Conservation (phyloP, 2,888 invertebrate species). For the Synergus laeviventris region DNA sequence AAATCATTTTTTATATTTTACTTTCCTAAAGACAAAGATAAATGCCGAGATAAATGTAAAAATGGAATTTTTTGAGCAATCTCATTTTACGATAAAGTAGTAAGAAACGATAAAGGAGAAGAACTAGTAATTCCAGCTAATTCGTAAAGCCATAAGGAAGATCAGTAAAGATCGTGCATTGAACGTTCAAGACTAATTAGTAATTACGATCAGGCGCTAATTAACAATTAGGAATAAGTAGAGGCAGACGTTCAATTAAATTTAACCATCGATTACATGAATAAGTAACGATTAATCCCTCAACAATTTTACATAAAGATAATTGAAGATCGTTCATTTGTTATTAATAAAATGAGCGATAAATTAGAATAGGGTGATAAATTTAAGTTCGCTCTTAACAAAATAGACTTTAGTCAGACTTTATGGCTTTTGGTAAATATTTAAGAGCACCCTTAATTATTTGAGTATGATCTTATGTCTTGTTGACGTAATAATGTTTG, state of each 20-base stretch:
- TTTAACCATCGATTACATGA: slow-evolving; percentile 29
- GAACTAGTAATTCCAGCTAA: slow-evolving; percentile 1
- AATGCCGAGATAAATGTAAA: neutral
- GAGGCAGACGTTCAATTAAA: slow-evolving; percentile 26
- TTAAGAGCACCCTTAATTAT: slow-evolving; percentile 20
- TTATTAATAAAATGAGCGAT: slow-evolving; percentile 17
- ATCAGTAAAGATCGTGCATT: slow-evolving; percentile 28
- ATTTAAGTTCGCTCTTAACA: slow-evolving; percentile 2
- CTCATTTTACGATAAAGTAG: neutral
- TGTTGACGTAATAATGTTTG: neutral
- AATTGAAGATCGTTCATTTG: slow-evolving; percentile 29
- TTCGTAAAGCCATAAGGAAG: neutral
- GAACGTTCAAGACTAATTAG: slow-evolving; percentile 17
- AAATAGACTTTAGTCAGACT: slow-evolving; percentile 1
- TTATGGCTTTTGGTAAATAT: slow-evolving; percentile 7
- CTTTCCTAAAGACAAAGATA: too few species aligned
- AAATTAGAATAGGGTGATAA: slow-evolving; percentile 18
- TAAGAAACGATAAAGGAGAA: neutral
- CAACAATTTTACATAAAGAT: slow-evolving; percentile 8
- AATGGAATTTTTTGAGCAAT: neutral
- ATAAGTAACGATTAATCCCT: slow-evolving; percentile 32
- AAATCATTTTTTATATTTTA: neutral
- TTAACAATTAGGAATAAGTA: slow-evolving; percentile 28
- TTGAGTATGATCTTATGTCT: slow-evolving; percentile 24
- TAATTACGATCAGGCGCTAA: slow-evolving; percentile 30